A percentile compares a stretch with the other conserved stretches of the same genome.
Conservation (phyloP, 1,140 invertebrate genomes). For the Hypsibius dujardini region DNA sequence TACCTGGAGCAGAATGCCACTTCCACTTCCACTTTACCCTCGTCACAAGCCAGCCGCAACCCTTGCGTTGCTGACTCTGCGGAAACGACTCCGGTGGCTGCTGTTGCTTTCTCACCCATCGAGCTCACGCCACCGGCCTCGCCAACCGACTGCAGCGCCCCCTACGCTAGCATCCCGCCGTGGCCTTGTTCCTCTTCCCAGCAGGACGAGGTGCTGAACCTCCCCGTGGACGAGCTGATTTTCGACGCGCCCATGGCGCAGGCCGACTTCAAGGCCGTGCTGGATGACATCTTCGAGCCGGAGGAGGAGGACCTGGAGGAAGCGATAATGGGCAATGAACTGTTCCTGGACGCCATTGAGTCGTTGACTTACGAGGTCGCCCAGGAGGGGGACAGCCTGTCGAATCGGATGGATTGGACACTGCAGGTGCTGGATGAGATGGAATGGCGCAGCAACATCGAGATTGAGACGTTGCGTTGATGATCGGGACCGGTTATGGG, state of each 20-base stretch:
- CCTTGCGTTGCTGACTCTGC: neutral
- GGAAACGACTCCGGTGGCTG: neutral
- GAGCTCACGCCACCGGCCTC: neutral
- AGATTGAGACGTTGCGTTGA: neutral
- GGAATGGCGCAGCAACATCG: neutral
- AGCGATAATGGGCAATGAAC: no score
- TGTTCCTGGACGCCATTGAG: neutral
- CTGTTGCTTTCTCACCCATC: slow-evolving; percentile 1
- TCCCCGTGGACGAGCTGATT: neutral
- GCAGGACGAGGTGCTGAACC: no score
- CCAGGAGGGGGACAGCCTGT: neutral
- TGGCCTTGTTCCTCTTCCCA: neutral
- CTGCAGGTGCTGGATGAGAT: neutral
- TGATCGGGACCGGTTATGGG: no score
- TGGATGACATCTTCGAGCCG: neutral
- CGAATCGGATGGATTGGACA: neutral
- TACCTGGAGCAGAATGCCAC: neutral
- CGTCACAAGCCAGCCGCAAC: neutral
- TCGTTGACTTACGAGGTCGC: no score
- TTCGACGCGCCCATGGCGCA: neutral
- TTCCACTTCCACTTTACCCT: neutral
- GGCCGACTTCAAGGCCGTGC: neutral
- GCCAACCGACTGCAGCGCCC: neutral
- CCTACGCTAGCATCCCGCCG: neutral
- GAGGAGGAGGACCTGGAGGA: neutral